Evolutionary conservation across 2,888 invertebrate species (phyloP), one percentile per base, ranked within the genome.

Genomic region (Chrysolina haemoptera): DNA sequence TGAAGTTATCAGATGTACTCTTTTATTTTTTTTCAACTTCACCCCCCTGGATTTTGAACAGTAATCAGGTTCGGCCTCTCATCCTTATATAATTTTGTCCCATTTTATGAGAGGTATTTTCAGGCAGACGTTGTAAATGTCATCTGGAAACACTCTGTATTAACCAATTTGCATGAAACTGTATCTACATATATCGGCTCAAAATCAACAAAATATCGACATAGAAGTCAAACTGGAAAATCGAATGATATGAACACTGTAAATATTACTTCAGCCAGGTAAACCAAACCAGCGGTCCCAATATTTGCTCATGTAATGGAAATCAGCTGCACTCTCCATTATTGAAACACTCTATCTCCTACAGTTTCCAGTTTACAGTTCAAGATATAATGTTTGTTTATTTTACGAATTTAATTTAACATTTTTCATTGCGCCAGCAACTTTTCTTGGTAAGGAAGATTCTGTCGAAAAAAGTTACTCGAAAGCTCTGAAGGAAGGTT

Each of bases 251-350:
- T 18, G 67, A 14, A 8, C 67, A 67, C 16, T 53, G 53, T 67
- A 48, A 53, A 67, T 18, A 66, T 50, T 35, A 50, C 22, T 35
- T 27, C 16, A 35, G 40, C 27, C 66, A 66, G 53, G 67, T 67
- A 67, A 50, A 67, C 50, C 67, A 55, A 50, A 50, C 22, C 35
- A 66, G 27, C 27, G 14, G 27, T 16, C n/a, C n/a, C 22, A 48
- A 66, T 66, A 50, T 66, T 66, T 66, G 66, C 27, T 50, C 18
- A 8, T 18, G 22, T 53, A 55, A 67, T 67, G 67, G 41, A 67
- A 55, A 48, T 40, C 67, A 50, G 50, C 53, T 35, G 35, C 48
- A 65, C 65, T 50, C 59, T 59, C 27, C 53, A 53, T 53, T 53
- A 53, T 53, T 59, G 59, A 35, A 12, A 12, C 12, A 53, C 53